phyloP scores from a whole-genome alignment of 2,797 vertebrate genomes.

The Clarias pachynema region DNA sequence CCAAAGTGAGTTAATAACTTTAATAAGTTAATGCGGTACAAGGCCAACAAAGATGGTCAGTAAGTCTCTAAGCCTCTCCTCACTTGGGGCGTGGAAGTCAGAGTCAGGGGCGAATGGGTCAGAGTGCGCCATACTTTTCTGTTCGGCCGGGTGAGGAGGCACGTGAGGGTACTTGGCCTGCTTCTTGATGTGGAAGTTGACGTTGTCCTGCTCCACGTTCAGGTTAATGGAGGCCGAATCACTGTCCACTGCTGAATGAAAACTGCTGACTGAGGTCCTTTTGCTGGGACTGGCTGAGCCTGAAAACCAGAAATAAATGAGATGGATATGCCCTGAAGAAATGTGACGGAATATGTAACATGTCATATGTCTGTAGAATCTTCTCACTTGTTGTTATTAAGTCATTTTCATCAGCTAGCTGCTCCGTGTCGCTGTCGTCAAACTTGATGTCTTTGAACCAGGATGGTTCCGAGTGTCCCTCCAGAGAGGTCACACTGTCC shows the following conservation, averaged over 20 bases:
- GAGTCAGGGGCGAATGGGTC: conserved; percentile 55
- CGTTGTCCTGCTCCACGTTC: conserved; percentile 98
- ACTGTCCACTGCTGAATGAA: conserved; percentile 96
- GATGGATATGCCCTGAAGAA: background rate
- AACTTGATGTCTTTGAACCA: conserved; percentile 99
- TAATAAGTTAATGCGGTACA: background rate
- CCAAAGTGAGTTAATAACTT: conserved; percentile 46
- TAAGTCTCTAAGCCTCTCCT: conserved; percentile 48
- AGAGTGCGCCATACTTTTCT: conserved; percentile 83
- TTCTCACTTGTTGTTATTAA: conserved; percentile 84
- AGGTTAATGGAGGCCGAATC: conserved; percentile 98
- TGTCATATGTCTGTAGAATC: background rate
- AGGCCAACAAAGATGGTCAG: conserved; percentile 36
- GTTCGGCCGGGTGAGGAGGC: conserved; percentile 86
- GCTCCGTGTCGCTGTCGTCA: conserved; percentile 97
- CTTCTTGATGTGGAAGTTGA: conserved; percentile 99
- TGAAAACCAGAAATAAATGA: conserved; percentile 65
- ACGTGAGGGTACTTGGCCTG: conserved; percentile 97
- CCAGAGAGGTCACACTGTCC: conserved; percentile 94
- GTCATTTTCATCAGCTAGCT: conserved; percentile 90
- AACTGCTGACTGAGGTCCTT: conserved; percentile 98
- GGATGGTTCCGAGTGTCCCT: conserved; percentile 96
- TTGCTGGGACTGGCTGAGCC: conserved; percentile 96
- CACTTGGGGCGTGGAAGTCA: conserved; percentile 54
- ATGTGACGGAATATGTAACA: background rate